Base-by-base conservation (phyloP, 2,888 invertebrate species). In the Drymonia ruficornis region DNA sequence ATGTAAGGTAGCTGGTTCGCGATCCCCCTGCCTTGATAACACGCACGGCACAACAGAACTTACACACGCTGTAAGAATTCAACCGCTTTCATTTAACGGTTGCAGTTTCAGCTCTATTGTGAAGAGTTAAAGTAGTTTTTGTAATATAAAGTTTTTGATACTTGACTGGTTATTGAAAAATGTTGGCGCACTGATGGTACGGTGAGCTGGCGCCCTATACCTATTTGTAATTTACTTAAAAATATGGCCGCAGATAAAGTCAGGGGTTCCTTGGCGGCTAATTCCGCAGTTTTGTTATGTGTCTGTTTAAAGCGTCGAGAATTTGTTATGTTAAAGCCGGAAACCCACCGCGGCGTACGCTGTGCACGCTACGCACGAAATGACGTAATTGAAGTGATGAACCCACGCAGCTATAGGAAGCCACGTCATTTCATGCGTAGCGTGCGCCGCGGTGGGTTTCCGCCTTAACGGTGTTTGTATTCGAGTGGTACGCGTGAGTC, bases 181-280 rank as follows among this genome's bases (percentile, higher is more conserved):
- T n/a, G n/a, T 2, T 13, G 36, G 1, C 13, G n/a, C 11, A n/a
- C 13, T 19, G 45, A 87, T 85, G 87, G 83, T 76, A 81, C 82
- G 76, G 76, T 72, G 74, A 72, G 72, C 83, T 81, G 60, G 64
- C 70, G 73, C 83, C 81, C 80, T 82, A 79, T 85, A 84, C 89
- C 89, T 89, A 89, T 91, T 91, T 89, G 91, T 91, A 91, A 91
- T 91, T 90, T 90, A 91, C 87, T 89, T 86, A 86, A 91, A 91
- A 91, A 91, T 91, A 91, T 90, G 84, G 84, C 78, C 70, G 68
- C 70, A 87, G 89, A 91, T 90, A 89, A 84, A 80, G 77, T 70
- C 65, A 78, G 78, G 74, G 78, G 71, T 78, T 82, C 78, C 81
- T 80, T 79, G 72, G 77, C 80, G 77, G 81, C 84, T 89, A 86